Base-by-base conservation (phyloP, 1,140 invertebrate species). In the Whitmania pigra region DNA sequence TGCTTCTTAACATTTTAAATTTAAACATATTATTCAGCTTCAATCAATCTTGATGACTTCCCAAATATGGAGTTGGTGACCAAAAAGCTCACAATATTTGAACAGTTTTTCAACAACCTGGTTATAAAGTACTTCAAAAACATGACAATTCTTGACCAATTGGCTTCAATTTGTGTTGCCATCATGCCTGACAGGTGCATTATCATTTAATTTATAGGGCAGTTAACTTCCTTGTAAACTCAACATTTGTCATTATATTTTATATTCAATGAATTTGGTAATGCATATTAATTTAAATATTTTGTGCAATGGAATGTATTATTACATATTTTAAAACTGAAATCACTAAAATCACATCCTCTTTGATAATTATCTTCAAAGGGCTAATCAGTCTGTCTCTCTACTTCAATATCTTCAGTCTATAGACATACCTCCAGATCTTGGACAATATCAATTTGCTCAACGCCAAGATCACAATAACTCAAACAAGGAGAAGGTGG, bases 131-230 rank as follows among this genome's bases (percentile, higher is more conserved):
- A 63, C 57, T 63, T 63, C 29, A 63, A 31, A 25, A 22, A 63
- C 22, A 6, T 63, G 57, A 25, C 57, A 13, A 22, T 63, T 15
- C 22, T 31, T 63, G 57, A 63, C 20, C 57, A 63, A 63, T 25
- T 63, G 57, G 22, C 57, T 31, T 63, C 57, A 31, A 22, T 63
- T 5, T 63, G 57, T 63, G 57, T 63, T 22, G 57, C 57, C 57
- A 31, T 63, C 57, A 63, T 63, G 57, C 57, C 57, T 22, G 57
- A 63, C 29, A 63, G 57, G 29, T 22, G 22, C 57, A 63, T 25
- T 18, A 49, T 31, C 11, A 63, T 63, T 31, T 25, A 63, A 25
- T 63, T 63, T 20, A 13, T 63, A 4, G 57, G 11, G 11, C 57
- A 63, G 11, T 63, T 63, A 63, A 25, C 57, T 63, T 11, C 43